Conservation (phyloP, 2,888 invertebrate species). For the Geotrupes spiniger region DNA sequence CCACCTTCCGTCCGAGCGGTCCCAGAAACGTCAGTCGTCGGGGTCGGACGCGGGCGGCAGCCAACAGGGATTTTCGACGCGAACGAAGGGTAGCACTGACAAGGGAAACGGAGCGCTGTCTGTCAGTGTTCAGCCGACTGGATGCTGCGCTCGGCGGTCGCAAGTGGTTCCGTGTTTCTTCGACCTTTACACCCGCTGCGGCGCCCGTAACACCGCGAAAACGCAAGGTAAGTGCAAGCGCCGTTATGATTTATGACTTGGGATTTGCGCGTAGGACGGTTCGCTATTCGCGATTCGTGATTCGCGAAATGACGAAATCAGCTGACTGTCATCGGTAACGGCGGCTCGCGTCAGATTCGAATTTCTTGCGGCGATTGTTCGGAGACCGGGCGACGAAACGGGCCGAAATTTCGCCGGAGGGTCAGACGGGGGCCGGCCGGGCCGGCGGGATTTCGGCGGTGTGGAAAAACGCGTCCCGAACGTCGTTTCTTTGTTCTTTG, state of each 20-base stretch:
- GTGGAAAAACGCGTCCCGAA: constrained; percentile 1
- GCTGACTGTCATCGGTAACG: constrained; percentile 21
- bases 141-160: constrained; percentile 32
- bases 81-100: constrained; percentile 3
- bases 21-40: neutral
- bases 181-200: constrained; percentile 26
- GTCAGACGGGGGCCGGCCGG: no score
- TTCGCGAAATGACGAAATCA: constrained; percentile 17
- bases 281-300: constrained; percentile 8
- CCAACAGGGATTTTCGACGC: neutral
- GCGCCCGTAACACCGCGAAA: constrained; percentile 15
- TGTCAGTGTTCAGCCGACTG: constrained; percentile 39
- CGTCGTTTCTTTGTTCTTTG: constrained; percentile 34
- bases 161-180: constrained; percentile 31
- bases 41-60: neutral
- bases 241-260: neutral
- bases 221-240: constrained; percentile 16
- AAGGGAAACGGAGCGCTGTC: constrained; percentile 19
- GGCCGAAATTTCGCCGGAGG: no score
- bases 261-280: neutral
- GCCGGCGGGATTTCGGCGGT: no score
- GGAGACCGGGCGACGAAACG: neutral
- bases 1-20: no score
- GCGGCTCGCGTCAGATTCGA: neutral
- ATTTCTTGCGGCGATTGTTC: neutral